Evolutionary conservation across 1,140 invertebrate species (phyloP), one percentile per base, ranked within the genome.

Genomic region (Pogonognathellus flavescens): DNA sequence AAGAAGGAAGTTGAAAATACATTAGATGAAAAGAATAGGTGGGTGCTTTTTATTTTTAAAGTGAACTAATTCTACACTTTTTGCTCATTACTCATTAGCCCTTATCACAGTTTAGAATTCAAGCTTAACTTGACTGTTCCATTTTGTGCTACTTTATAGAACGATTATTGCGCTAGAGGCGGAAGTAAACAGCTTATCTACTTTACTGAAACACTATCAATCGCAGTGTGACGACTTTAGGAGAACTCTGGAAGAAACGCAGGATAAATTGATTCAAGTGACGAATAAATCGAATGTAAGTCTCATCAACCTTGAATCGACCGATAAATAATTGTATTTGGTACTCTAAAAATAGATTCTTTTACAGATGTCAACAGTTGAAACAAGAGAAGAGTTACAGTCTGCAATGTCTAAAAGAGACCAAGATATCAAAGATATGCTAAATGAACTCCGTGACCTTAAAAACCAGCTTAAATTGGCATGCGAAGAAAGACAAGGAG

Each of bases 401-500:
- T 60, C 84, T 55, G 76, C 57, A 10, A 70, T 60, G 14, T 52
- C 80, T 7, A 81, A 52, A 14, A 18, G 80, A 41, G 84, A 82
- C 22, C 80, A 57, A 6, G 84, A 85, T 25, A 66, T 85, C 41
- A 81, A 66, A 50, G 59, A 85, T 57, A 82, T 85, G 84, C 57
- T 85, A 18, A 52, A 16, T 20, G 84, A 85, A 85, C 20, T 85
- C 1, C 72, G 76, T 0, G 80, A 82, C 41, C 52, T 85, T 25
- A 80, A 70, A 14, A 82, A 60, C 16, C 76, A 85, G 57, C 31
- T 85, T 6, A 82, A 84, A 49, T 76, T 84, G n/a, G 85, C 87
- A 10, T 59, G 84, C 50, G 83, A 59, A 31, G 87, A 88, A 80
- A 82, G 84, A 53, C 86, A 85, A 49, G 50, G 11, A 9, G 87